Conservation (phyloP, 1,140 invertebrate species). For the Sminthurides bifidus region DNA sequence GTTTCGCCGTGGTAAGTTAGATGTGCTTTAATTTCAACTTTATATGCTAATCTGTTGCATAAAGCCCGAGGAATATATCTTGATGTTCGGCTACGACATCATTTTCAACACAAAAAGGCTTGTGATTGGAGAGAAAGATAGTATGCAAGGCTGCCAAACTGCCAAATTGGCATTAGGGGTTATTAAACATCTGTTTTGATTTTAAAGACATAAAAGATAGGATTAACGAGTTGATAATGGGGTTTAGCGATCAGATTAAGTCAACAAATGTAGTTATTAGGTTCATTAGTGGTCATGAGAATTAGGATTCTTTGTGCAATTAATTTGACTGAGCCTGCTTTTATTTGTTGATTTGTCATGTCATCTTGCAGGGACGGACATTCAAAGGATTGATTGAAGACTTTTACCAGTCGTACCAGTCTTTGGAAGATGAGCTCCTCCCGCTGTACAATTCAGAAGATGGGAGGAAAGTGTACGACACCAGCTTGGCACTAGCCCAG, state of each 20-base stretch:
- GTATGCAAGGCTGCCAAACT: no score
- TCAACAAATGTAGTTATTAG: neutral
- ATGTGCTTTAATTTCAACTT: no score
- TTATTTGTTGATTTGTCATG: no score
- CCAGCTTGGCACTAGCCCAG: conserved; percentile 52
- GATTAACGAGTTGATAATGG: no score
- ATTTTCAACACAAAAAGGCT: no score
- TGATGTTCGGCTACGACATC: neutral
- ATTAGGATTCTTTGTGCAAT: neutral
- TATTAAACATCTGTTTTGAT: neutral
- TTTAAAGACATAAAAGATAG: neutral
- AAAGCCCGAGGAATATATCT: no score
- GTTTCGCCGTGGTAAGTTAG: neutral
- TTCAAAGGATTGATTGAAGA: conserved; percentile 60
- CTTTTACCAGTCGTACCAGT: conserved; percentile 48
- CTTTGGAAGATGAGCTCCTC: conserved; percentile 55
- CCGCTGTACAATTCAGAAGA: conserved; percentile 53
- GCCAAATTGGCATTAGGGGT: neutral
- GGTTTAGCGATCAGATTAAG: neutral
- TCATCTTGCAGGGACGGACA: conserved; percentile 53
- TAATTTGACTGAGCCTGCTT: no score
- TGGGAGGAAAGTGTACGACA: conserved; percentile 57
- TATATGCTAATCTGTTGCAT: no score
- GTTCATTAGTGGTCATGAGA: neutral
- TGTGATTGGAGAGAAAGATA: no score